phyloP scores from a whole-genome alignment of 2,888 invertebrate species.

The Ormyrus labotus region DNA sequence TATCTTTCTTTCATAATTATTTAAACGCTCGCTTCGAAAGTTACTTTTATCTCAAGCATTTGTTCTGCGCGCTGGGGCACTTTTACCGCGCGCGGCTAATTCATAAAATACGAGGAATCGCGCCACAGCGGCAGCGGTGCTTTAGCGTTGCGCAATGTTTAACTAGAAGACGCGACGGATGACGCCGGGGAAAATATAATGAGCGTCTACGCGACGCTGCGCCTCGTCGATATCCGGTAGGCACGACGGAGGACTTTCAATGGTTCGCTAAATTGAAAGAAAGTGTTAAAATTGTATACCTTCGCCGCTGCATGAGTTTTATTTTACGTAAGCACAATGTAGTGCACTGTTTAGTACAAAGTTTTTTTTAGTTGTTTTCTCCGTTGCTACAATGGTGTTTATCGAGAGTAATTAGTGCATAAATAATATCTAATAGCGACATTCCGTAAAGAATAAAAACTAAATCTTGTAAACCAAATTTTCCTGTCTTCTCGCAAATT shows the following conservation, averaged over 20 bases:
- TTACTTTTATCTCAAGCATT: conserved; percentile 6
- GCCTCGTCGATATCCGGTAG: conserved; percentile 11
- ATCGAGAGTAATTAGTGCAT: too few species aligned
- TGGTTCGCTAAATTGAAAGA: too few species aligned
- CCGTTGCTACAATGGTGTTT: too few species aligned
- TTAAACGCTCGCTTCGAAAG: conserved; percentile 12
- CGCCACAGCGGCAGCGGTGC: not conserved
- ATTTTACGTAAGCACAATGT: too few species aligned
- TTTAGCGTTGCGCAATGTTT: conserved; percentile 15
- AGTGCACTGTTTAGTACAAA: too few species aligned
- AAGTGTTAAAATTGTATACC: too few species aligned
- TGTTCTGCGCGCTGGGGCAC: not conserved
- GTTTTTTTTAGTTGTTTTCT: too few species aligned
- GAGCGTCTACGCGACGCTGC: not conserved
- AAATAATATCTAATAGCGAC: too few species aligned
- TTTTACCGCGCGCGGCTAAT: not conserved
- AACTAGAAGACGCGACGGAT: conserved; percentile 10
- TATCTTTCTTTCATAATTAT: conserved; percentile 8
- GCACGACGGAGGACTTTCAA: not conserved
- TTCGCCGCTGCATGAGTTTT: too few species aligned
- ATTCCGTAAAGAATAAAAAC: too few species aligned
- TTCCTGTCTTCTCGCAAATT: too few species aligned
- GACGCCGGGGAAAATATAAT: conserved; percentile 17
- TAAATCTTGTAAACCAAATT: too few species aligned
- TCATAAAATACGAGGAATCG: conserved; percentile 5